Evolutionary conservation across 2,888 invertebrate genomes (phyloP), one percentile per base, ranked within the genome.

Genomic region (Actias luna): DNA sequence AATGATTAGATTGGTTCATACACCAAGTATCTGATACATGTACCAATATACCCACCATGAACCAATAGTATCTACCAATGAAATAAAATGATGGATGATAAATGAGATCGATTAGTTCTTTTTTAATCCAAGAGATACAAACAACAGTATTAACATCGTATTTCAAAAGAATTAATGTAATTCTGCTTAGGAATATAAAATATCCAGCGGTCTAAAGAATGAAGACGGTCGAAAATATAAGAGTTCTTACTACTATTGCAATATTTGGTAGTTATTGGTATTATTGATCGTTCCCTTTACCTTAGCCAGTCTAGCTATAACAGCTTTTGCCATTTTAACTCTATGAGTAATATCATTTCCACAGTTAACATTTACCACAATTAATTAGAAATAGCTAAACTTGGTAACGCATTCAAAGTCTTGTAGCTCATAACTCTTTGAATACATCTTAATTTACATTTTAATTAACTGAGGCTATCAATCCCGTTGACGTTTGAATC

Each of bases 401-500:
- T 50, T 5, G 42, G 46, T 50, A 50, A 50, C 46, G 46, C 12
- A 50, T 22, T 25, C 22, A 50, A 22, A 4, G 14, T 25, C 46
- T 50, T 50, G 25, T 22, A 12, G 12, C 7, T 22, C 46, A 22
- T 50, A 50, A 50, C 46, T 50, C 46, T 25, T 50, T 22, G 10
- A 50, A 22, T 25, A 50, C 25, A 29, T 52, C 16, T 29, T 29
- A 16, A 52, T 4, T 29, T 52, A 16, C 16, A 55, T n/a, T 55
- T 55, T 5, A 55, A 55, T 55, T 55, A 29, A 29, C 29, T n/a
- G 16, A 29, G n/a, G 29, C 29, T 29, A 29, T 29, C 55, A 55
- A 55, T 55, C 29, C 29, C 7, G 55, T 29, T 29, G 29, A 55
- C 29, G 8, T 55, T 55, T 55, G 55, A 55, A 55, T 55, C 29